Evolutionary conservation across 2,888 invertebrate species (phyloP).

Genomic region (Cyclophora punctaria): DNA sequence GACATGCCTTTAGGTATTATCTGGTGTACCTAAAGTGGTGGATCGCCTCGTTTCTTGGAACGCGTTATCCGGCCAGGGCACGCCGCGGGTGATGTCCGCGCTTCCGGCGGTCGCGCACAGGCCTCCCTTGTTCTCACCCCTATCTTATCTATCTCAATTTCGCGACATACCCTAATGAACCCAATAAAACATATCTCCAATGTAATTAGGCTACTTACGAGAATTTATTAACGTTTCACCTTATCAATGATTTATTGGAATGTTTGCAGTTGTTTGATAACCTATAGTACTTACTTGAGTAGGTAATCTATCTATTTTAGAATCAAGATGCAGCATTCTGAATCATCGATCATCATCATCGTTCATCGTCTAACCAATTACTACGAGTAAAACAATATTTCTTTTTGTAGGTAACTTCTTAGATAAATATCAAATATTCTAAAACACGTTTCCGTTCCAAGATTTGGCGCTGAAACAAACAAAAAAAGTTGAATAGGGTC

Average conservation of each 20-base stretch:
- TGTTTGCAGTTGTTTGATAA: too few relatives aligned
- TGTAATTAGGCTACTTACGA: conserved; percentile 43
- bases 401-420: not conserved
- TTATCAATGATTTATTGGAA: conserved; percentile 29
- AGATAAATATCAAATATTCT: conserved; percentile 9
- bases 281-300: too few relatives aligned
- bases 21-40: not conserved
- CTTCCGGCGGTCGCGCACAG: conserved; percentile 41
- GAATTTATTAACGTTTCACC: conserved; percentile 25
- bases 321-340: too few relatives aligned
- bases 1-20: conserved; percentile 8
- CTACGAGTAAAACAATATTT: too few relatives aligned
- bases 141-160: conserved; percentile 70
- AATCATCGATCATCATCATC: too few relatives aligned
- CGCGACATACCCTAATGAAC: conserved; percentile 60
- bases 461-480: conserved; percentile 32
- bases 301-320: too few relatives aligned
- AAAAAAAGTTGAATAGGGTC: conserved; percentile 43
- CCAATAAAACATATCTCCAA: conserved; percentile 46
- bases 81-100: conserved; percentile 17
- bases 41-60: conserved; percentile 18
- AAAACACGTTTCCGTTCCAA: conserved; percentile 17
- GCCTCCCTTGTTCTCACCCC: conserved; percentile 53
- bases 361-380: too few relatives aligned
- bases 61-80: conserved; percentile 16